Evolutionary conservation across 2,888 invertebrate species (phyloP).

Genomic region (Rotaria magnacalcarata): DNA sequence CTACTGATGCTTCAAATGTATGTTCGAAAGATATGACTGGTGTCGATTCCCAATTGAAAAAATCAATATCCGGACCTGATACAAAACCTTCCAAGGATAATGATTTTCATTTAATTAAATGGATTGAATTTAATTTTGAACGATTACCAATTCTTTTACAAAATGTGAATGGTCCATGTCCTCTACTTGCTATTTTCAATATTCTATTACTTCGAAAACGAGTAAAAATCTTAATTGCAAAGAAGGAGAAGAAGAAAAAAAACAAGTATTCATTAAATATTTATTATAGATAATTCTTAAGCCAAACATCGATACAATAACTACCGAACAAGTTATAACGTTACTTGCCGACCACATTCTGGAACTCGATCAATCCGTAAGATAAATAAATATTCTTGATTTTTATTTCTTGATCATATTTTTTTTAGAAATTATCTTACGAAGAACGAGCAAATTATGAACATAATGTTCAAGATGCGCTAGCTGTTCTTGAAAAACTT

Average conservation of each 20-base stretch:
- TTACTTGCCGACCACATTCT: neutral
- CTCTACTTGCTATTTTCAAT: conserved; percentile 64
- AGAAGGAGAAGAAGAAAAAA: no score
- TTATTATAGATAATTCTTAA: neutral
- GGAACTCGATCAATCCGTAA: neutral
- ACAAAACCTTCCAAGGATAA: neutral
- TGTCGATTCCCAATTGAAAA: neutral
- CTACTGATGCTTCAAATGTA: neutral
- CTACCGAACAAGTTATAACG: neutral
- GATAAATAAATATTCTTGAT: no score
- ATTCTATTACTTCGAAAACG: conserved; percentile 61
- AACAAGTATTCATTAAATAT: no score
- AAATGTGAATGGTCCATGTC: conserved; percentile 66
- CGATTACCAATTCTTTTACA: conserved; percentile 62
- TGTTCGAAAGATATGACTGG: neutral
- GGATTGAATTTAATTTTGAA: conserved; percentile 41
- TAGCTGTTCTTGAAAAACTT: conserved; percentile 62
- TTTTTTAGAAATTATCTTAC: neutral
- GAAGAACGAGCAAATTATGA: conserved; percentile 58
- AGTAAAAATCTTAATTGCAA: conserved; percentile 49
- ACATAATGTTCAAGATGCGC: conserved; percentile 64
- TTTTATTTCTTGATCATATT: neutral
- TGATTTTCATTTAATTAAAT: conserved; percentile 38
- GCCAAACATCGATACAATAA: neutral
- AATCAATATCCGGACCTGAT: neutral